Percentiles rank a stretch among this genome's conserved stretches.
phyloP scores from a whole-genome alignment of 1,140 invertebrate species.

The Oscheius sp. region DNA sequence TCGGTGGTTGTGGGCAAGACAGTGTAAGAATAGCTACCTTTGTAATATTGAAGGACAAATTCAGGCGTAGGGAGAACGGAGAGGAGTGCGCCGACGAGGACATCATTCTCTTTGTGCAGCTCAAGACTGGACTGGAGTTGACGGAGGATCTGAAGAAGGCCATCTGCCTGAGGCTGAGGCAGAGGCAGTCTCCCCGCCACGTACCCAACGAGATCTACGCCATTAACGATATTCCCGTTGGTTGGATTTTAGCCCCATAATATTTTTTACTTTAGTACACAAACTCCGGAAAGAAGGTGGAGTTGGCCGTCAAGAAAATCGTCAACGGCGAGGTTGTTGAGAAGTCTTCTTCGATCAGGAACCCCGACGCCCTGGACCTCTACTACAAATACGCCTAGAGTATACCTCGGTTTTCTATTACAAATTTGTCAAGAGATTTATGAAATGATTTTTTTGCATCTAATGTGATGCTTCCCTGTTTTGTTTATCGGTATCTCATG shows the following conservation, averaged over 20 bases:
- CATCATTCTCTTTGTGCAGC: constrained; percentile 67
- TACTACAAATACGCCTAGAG: too few relatives aligned
- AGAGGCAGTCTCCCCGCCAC: constrained; percentile 65
- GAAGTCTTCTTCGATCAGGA: constrained; percentile 47
- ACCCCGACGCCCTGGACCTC: constrained; percentile 46
- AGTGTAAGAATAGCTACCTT: constrained; percentile 28
- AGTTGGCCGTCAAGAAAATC: constrained; percentile 67
- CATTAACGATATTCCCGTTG: constrained; percentile 66
- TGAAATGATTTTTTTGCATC: too few relatives aligned
- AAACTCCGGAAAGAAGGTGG: constrained; percentile 69
- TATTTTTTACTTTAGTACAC: constrained; percentile 64
- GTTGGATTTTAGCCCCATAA: neutral
- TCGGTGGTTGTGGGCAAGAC: constrained; percentile 67
- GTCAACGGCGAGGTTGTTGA: constrained; percentile 62
- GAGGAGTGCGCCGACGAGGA: constrained; percentile 64
- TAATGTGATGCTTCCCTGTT: too few relatives aligned
- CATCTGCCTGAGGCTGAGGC: constrained; percentile 63
- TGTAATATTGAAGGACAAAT: constrained; percentile 8
- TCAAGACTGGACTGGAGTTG: constrained; percentile 62
- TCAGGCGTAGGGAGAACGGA: constrained; percentile 38
- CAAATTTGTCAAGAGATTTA: too few relatives aligned
- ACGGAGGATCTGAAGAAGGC: constrained; percentile 61
- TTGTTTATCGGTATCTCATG: too few relatives aligned
- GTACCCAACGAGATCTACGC: constrained; percentile 65
- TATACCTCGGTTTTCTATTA: too few relatives aligned